Evolutionary conservation across 2,797 vertebrate genomes (phyloP), one percentile per base, ranked within the genome.

Genomic region (Bradypus variegatus): DNA sequence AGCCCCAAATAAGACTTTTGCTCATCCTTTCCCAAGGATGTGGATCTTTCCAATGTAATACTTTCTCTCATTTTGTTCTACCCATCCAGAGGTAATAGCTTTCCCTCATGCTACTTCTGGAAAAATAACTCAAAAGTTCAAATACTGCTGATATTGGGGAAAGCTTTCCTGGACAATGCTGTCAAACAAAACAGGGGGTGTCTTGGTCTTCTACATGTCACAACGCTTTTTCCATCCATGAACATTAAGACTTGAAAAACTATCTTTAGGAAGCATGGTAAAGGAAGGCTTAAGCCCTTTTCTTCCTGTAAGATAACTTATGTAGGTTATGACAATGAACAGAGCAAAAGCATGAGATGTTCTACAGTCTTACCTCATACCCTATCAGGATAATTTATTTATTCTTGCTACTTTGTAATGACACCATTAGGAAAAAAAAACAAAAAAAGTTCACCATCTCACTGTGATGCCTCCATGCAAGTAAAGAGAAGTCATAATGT

Each of bases 371-470:
- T 23, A 60, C 25, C 58, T 78, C 69, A 64, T n/a, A 5, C 8
- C 13, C 41, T 73, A 2, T 89, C 27, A 62, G 38, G 33, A 75
- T 25, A 92, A 89, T 38, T 81, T 31, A 65, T 60, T 25, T 64
- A 55, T 85, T 78, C 53, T 92, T 80, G 31, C 58, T 84, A 64
- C 41, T 89, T 81, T 70, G 25, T 82, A 87, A 81, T 92, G 64
- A 79, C 27, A 31, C 38, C 70, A 60, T 50, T 62, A 62, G 25
- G 21, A 58, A 21, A 50, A 50, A 50, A 3, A 45, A 36, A 25
- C 23, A 10, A 5, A 25, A 23, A 27, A 73, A 69, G 11, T 15
- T 8, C 62, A 79, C 8, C 70, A 65, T 79, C 50, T 50, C 50
- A 50, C 50, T 14, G 50, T 79, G 16, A 77, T 73, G 65, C 2